Percentiles rank a stretch among this genome's conserved stretches.
Evolutionary conservation across 2,113 vertebrate genomes (phyloP).

Genomic region (Neopipo cinnamomea): DNA sequence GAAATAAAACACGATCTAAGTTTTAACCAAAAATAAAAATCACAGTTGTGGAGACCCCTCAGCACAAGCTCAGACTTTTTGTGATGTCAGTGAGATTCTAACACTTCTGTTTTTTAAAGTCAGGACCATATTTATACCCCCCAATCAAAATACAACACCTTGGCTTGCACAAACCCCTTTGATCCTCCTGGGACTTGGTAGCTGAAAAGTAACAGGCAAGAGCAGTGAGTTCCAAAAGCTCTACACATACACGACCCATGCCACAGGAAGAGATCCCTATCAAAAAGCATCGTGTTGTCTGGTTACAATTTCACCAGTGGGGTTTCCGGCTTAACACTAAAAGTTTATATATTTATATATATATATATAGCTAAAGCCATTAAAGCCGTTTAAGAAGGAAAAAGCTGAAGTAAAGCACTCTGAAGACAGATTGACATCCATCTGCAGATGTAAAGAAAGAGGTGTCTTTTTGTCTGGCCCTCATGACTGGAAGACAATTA

Average conservation of each 20-base stretch:
- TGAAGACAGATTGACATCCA: background rate
- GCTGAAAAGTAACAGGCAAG: background rate
- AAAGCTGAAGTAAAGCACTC: background rate
- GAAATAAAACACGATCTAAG: background rate
- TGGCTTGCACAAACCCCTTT: background rate
- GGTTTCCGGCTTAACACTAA: background rate
- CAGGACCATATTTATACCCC: background rate
- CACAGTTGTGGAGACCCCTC: background rate
- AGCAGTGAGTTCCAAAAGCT: background rate
- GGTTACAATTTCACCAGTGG: background rate
- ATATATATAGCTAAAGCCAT: background rate
- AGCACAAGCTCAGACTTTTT: background rate
- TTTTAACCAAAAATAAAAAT: background rate
- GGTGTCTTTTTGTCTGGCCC: background rate
- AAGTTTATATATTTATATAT: too few species aligned
- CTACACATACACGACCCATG: rapidly evolving
- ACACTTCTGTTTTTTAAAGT: background rate
- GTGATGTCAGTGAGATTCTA: background rate
- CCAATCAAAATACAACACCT: background rate
- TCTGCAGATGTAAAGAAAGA: background rate
- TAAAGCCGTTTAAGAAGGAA: background rate
- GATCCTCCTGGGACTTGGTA: background rate
- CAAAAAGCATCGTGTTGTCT: background rate
- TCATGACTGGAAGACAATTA: background rate
- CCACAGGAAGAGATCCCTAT: background rate